A percentile compares a stretch with the other conserved stretches of the same genome.
Evolutionary conservation across 2,797 vertebrate species (phyloP).

Genomic region (Anabas testudineus): DNA sequence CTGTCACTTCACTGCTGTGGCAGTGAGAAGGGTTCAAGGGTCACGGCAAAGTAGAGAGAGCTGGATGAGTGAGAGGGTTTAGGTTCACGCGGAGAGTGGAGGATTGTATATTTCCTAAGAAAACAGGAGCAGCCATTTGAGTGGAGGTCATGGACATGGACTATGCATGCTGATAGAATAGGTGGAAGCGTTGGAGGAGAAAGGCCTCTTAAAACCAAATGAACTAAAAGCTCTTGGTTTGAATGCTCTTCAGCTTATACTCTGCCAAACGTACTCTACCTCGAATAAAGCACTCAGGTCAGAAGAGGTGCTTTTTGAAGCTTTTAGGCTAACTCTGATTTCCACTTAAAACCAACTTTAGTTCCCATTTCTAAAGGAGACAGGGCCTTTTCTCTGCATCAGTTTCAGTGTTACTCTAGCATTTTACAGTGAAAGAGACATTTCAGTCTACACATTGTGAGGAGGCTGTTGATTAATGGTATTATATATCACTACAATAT

Average conservation of each 20-base stretch:
- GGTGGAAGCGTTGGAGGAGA: conserved; percentile 79
- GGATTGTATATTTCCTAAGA: conserved; percentile 79
- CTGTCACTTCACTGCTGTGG: conserved; percentile 62
- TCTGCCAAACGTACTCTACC: conserved; percentile 72
- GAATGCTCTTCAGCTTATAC: conserved; percentile 78
- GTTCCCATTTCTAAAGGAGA: conserved; percentile 64
- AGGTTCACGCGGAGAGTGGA: conserved; percentile 72
- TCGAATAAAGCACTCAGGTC: conserved; percentile 74
- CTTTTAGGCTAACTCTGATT: conserved; percentile 79
- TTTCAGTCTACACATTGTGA: conserved; percentile 1
- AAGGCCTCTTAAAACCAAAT: conserved; percentile 80
- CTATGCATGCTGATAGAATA: conserved; percentile 68
- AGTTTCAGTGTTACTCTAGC: conserved; percentile 4
- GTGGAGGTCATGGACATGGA: conserved; percentile 80
- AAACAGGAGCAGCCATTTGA: conserved; percentile 82
- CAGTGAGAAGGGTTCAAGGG: conserved; percentile 60
- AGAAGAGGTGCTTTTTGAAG: conserved; percentile 67
- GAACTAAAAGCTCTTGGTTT: conserved; percentile 83
- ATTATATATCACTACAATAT: not conserved
- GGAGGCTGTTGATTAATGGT: conserved; percentile 5
- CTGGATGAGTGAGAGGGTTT: conserved; percentile 70
- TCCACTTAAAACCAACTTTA: conserved; percentile 76
- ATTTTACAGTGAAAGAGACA: conserved; percentile 12
- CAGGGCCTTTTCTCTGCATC: conserved; percentile 20
- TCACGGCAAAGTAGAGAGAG: conserved; percentile 69